Conservation (phyloP, 2,797 vertebrate species). For the Gobio occitaniae region DNA sequence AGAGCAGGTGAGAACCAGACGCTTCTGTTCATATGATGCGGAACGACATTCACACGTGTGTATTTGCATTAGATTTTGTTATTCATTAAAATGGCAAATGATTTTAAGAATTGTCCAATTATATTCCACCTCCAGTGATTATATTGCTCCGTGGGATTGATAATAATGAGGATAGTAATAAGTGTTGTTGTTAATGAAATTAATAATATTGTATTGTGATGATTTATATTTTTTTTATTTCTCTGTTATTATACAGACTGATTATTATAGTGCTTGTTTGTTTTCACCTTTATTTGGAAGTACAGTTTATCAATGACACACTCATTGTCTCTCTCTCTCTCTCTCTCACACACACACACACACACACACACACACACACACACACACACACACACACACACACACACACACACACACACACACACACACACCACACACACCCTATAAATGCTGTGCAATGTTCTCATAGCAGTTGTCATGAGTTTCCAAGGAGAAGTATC, state of each 20-base stretch:
- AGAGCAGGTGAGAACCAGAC: conserved; percentile 40
- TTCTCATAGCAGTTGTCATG: neutral
- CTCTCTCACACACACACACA: conserved; percentile 13
- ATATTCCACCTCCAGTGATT: neutral
- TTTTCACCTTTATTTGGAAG: neutral
- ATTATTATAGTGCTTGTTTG: neutral
- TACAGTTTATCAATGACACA: neutral
- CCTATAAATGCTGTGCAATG: neutral
- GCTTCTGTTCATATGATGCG: neutral
- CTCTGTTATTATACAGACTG: neutral
- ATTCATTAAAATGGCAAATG: neutral
- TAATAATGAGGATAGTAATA: neutral
- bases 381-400: neutral
- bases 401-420: neutral
- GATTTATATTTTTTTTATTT: neutral
- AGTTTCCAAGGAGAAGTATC: neutral
- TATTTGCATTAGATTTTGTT: neutral
- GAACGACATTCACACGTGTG: neutral
- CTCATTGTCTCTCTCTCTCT: neutral
- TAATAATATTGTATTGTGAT: neutral
- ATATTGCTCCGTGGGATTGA: neutral
- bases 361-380: neutral
- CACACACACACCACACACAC: neutral
- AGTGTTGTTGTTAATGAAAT: neutral
- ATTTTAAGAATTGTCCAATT: neutral